Evolutionary conservation across 2,797 vertebrate genomes (phyloP).

Genomic region (Fundulus diaphanus): DNA sequence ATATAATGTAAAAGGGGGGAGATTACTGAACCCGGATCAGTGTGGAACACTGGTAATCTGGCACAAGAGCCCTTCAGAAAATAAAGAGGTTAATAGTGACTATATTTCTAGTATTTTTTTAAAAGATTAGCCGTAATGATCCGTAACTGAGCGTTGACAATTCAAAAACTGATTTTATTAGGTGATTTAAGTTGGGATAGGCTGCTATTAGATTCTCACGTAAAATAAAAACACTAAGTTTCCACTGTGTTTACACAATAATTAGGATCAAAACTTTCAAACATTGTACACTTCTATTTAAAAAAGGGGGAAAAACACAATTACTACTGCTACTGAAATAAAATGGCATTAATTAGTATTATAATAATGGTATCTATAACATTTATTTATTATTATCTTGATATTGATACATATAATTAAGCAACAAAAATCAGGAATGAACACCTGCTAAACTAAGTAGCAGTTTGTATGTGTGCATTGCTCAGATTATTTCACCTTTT

Average conservation of each 20-base stretch:
- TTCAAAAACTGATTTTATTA: neutral
- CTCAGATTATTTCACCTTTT: neutral
- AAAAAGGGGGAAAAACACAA: neutral
- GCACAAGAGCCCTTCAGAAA: constrained; percentile 74
- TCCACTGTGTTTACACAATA: neutral
- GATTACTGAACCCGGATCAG: constrained; percentile 80
- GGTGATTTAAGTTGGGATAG: neutral
- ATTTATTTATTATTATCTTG: neutral
- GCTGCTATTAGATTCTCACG: neutral
- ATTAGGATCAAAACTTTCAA: neutral
- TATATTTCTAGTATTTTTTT: constrained; percentile 31
- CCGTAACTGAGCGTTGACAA: neutral
- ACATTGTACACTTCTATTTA: neutral
- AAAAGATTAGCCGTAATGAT: constrained; percentile 49
- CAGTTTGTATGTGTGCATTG: neutral
- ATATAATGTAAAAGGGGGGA: constrained; percentile 66
- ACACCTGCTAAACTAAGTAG: neutral
- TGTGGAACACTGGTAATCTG: constrained; percentile 76
- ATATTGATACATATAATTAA: neutral
- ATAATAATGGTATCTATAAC: neutral
- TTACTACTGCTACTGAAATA: neutral
- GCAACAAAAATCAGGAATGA: neutral
- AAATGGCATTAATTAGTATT: neutral
- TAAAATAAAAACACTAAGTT: neutral
- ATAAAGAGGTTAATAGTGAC: constrained; percentile 61